Percentiles rank a stretch among this genome's conserved stretches.
These are phyloP conservation scores for Tipula lateralis DNA, from an alignment of 2,888 invertebrate species.

Conservation along the genomic window DNA sequence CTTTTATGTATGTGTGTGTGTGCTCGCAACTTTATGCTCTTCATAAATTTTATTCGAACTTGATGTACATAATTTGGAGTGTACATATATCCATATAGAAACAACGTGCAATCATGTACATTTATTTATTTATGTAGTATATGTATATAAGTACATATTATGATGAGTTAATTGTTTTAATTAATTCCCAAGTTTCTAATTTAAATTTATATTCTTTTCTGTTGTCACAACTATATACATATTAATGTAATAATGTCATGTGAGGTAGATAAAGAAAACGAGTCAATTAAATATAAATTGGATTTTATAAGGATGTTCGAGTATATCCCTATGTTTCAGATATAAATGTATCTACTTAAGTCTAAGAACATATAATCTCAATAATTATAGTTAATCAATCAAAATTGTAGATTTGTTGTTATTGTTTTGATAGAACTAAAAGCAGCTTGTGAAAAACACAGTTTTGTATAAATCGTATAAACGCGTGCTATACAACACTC, in stretches of 20 bases:
- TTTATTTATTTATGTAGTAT: neutral
- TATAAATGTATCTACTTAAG: neutral
- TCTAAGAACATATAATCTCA: neutral
- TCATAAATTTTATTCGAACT: too few relatives aligned
- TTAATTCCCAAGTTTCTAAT: neutral
- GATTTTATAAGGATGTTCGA: neutral
- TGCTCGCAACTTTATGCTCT: neutral
- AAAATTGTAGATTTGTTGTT: neutral
- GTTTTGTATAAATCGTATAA: neutral
- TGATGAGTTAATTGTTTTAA: neutral
- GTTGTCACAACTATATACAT: neutral
- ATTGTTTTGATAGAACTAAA: neutral
- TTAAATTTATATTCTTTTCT: neutral
- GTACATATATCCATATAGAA: too few relatives aligned
- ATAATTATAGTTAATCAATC: neutral
- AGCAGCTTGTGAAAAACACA: neutral
- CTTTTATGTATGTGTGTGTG: neutral
- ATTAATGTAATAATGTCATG: neutral
- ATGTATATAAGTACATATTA: neutral
- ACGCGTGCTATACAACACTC: neutral
- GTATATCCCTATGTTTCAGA: neutral
- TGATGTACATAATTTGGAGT: too few relatives aligned
- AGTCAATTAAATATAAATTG: neutral
- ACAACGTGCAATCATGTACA: too few relatives aligned
- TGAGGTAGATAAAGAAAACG: neutral